Evolutionary conservation across 2,797 vertebrate genomes (phyloP).

Genomic region (Leptatherina wallacei): DNA sequence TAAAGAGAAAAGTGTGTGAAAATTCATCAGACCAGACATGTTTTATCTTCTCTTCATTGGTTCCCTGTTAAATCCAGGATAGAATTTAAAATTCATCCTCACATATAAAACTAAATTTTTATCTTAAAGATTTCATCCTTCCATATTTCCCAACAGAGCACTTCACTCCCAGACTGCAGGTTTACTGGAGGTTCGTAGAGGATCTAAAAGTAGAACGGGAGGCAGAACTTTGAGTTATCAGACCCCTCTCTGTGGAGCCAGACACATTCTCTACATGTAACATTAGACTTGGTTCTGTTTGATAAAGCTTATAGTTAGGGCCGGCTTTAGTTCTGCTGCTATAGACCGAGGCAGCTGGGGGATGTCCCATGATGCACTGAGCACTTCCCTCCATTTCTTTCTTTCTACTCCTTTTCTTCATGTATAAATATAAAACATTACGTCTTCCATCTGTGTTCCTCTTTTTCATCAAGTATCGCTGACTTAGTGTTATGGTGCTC

Average conservation of each 20-base stretch:
- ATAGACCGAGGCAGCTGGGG: too few species aligned
- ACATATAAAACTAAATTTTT: too few species aligned
- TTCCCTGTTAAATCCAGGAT: not conserved
- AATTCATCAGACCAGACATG: not conserved
- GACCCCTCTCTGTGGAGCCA: not conserved
- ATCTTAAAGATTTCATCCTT: not conserved
- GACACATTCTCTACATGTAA: too few species aligned
- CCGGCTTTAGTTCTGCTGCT: not conserved
- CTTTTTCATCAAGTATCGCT: not conserved
- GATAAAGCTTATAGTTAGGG: too few species aligned
- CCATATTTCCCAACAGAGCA: too few species aligned
- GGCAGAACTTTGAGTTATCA: too few species aligned
- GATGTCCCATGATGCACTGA: not conserved
- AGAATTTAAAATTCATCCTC: too few species aligned
- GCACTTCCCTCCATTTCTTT: not conserved
- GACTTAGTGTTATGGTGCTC: too few species aligned
- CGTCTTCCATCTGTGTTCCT: not conserved
- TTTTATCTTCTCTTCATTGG: not conserved
- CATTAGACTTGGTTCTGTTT: too few species aligned
- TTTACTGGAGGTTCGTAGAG: too few species aligned
- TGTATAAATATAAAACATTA: not conserved
- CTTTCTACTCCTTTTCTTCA: not conserved
- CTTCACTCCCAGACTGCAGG: too few species aligned
- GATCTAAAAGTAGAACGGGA: too few species aligned
- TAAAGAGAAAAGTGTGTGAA: constrained; percentile 2